Base-by-base conservation (phyloP, 2,113 vertebrate genomes). In the Pterocles burchelli region DNA sequence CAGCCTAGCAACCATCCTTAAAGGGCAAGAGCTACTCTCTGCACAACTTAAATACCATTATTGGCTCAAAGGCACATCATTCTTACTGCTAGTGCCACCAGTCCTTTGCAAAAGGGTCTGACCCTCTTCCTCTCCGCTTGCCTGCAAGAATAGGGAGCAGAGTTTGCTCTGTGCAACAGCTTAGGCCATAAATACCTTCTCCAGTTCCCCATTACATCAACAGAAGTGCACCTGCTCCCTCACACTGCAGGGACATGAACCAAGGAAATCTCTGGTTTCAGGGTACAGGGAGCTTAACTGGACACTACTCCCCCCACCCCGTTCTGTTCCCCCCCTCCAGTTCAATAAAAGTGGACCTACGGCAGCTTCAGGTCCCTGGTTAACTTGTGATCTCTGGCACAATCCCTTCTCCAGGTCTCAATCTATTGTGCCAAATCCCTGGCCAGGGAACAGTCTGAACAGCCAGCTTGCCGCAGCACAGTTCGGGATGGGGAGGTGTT, bases 211-310 rank as follows among this genome's bases (percentile, higher is more conserved):
- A 57, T 91, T 15, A 85, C 77, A 89, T 92, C 95, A 95, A 16
- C 90, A 92, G 88, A 72, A 13, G 51, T 29, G 92, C 96, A 97
- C 90, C 94, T 95, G 95, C 94, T 88, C 52, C 36, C 81, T 81
- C 16, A 0, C 28, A 10, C 71, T 36, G 82, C 74, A 24, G 92
- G 43, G 74, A 45, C 43, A 21, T 2, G 19, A 73, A 71, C 70
- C 57, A 55, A 24, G 71, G 66, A 68, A 95, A 52, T 76, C 82
- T 95, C 90, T 88, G 82, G 58, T 95, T 95, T 88, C 95, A 90
- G 88, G n/a, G 38, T 10, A 9, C 6, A 28, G 36, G 54, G 59
- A 86, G n/a, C 46, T 92, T 70, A 25, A 45, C 33, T 25, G 68
- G 72, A 63, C 78, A 48, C 52, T 59, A 13, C 20, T 83, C 6